phyloP scores from a whole-genome alignment of 1,140 invertebrate species.

The Drosophila oshimai region DNA sequence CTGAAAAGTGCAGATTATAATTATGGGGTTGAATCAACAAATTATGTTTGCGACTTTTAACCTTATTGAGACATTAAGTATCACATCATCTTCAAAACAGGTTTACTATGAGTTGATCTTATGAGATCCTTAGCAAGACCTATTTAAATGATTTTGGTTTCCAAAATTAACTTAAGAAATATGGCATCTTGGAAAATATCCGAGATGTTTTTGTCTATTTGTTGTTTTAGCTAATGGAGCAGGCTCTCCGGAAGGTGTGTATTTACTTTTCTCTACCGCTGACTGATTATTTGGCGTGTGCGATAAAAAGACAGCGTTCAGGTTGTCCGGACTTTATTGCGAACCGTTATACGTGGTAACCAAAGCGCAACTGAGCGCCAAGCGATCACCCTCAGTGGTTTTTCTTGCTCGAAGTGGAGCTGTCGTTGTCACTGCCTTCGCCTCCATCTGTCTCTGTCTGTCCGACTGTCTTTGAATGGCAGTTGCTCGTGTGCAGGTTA shows the following conservation, averaged over 20 bases:
- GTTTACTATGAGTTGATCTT: no score
- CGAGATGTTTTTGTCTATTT: background rate
- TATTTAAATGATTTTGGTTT: no score
- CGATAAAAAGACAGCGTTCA: constrained; percentile 28
- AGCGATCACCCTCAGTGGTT: constrained; percentile 49
- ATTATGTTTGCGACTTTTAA: no score
- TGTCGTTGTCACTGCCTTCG: constrained; percentile 5
- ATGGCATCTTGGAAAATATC: background rate
- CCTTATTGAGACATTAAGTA: background rate
- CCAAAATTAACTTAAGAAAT: no score
- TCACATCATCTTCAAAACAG: no score
- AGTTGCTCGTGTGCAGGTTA: constrained; percentile 61
- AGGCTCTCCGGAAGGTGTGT: constrained; percentile 3
- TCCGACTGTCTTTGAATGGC: constrained; percentile 37
- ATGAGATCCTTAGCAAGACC: no score
- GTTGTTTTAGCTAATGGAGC: constrained; percentile 19
- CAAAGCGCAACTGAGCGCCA: constrained; percentile 62
- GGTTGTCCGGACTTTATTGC: constrained; percentile 12
- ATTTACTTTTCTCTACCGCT: constrained; percentile 22
- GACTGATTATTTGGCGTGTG: constrained; percentile 16
- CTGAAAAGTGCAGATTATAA: background rate
- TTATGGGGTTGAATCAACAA: background rate
- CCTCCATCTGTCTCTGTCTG: constrained; percentile 22
- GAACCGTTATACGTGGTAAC: constrained; percentile 61
- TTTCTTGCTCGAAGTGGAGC: constrained; percentile 61